Conservation (phyloP, 2,888 invertebrate genomes). For the Dynastes grantii region DNA sequence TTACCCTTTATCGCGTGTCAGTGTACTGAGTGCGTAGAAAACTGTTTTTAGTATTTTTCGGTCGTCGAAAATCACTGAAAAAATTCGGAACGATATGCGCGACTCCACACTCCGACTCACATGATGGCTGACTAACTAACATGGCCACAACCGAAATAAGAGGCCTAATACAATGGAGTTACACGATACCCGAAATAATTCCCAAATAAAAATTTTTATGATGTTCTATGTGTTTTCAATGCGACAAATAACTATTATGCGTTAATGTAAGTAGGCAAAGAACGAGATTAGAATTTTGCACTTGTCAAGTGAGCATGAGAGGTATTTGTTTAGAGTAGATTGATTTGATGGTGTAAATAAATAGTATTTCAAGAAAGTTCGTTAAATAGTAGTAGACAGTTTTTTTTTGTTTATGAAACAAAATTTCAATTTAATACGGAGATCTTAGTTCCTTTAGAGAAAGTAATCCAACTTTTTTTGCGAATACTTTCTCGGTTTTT, state of each 20-base stretch:
- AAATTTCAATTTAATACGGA: too few species aligned
- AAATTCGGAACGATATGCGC: constrained; percentile 42
- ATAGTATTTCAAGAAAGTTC: too few species aligned
- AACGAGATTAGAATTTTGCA: neutral
- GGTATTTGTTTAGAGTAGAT: neutral
- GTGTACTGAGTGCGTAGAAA: constrained; percentile 20
- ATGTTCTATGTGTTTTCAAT: constrained; percentile 25
- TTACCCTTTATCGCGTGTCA: constrained; percentile 37
- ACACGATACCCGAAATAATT: neutral
- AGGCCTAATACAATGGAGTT: constrained; percentile 19
- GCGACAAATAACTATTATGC: constrained; percentile 11
- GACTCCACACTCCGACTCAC: constrained; percentile 37
- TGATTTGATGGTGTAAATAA: too few species aligned
- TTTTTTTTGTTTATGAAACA: too few species aligned
- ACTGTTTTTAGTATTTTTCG: constrained; percentile 17
- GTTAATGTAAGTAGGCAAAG: constrained; percentile 19
- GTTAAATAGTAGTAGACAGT: too few species aligned
- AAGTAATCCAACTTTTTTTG: too few species aligned
- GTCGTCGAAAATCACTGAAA: constrained; percentile 10
- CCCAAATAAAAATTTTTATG: constrained; percentile 21
- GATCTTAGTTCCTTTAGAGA: too few species aligned
- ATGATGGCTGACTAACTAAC: constrained; percentile 51
- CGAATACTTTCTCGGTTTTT: too few species aligned
- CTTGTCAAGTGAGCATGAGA: constrained; percentile 5
- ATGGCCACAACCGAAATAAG: constrained; percentile 47